Base-by-base conservation (phyloP, 2,888 invertebrate genomes). In the Coelinius sp. region DNA sequence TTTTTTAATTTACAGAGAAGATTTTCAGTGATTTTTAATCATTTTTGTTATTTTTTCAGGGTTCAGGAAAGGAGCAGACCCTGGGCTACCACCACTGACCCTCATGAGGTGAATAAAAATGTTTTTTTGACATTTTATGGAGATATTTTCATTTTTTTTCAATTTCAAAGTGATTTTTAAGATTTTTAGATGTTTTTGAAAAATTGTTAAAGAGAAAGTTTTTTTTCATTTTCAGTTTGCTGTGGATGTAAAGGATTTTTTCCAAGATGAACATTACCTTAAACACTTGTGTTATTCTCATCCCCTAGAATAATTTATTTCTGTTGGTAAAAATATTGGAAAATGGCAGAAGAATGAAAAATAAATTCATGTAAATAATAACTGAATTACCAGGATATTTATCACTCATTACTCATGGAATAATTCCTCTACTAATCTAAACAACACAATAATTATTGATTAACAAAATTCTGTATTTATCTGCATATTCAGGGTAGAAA, bases 51-150 rank as follows among this genome's bases (percentile, higher is more conserved):
- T 65, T 75, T 77, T 85, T 88, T 14, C 77, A 93, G 93, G 93
- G 73, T 93, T 93, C 79, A 89, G 88, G 75, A 92, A 92, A 84
- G 93, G 93, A 25, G 89, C 93, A 22, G 93, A 93, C 81, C 90
- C 92, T 35, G 93, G 93, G 6, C 92, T 91, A 91, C 93, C 93
- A n/a, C 90, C 91, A 71, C 86, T 92, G 66, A 84, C 89, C 7
- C 17, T 91, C 17, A 83, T 90, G 75, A 91, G 89, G 91, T 91
- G 86, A 88, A 86, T 83, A 73, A 3, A 49, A 14, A 49, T 31
- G 4, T 31, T 31, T 52, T 49, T 6, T n/a, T n/a, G n/a, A n/a
- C n/a, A n/a, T 53, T 27, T 10, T 17, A 4, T 31, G 63, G 7
- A 46, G 44, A n/a, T 17, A 31, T 31, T 31, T 31, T 31, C 31